Evolutionary conservation across 2,888 invertebrate species (phyloP), one percentile per base, ranked within the genome.

Genomic region (Amblyjoppa fuscipennis): DNA sequence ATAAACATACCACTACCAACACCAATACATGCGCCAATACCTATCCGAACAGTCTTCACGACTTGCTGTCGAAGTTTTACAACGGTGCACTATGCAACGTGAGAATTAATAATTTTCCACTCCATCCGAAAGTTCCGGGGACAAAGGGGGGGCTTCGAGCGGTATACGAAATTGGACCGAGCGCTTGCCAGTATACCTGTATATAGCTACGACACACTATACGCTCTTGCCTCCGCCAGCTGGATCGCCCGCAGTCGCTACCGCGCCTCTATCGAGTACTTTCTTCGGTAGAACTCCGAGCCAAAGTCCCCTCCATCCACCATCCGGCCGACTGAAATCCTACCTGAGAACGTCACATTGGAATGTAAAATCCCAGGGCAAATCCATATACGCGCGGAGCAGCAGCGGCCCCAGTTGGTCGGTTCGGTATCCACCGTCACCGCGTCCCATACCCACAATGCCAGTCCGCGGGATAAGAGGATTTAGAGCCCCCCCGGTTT

Each of bases 311-410:
- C 28, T 28, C 81, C 81, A 13, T 59, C 25, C 25, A 25, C 59
- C 59, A 25, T 25, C 28, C 28, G 25, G 89, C 90, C 91, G 91
- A 90, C 90, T 92, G 91, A 89, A 91, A 90, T 91, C 84, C 90
- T 92, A 92, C 92, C 92, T 92, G 92, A 91, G 90, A 89, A 89
- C 89, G 88, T 86, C 87, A 89, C 90, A 89, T 89, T 89, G 89
- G 89, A 90, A 89, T 89, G 87, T 88, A 87, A 89, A 92, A 89
- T 91, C 91, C 91, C 89, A 89, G 88, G 90, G 91, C 91, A 92
- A 91, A 91, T 90, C 90, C 90, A 87, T 90, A 91, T 56, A 87
- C 74, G 69, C 75, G 68, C 77, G 68, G 79, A 53, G 73, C 73
- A 53, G 38, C 16, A 74, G 78, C 68, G 49, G 66, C 74, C 74